Evolutionary conservation across 2,113 vertebrate species (phyloP), one percentile per base, ranked within the genome.

Genomic region (Nothocercus julius): DNA sequence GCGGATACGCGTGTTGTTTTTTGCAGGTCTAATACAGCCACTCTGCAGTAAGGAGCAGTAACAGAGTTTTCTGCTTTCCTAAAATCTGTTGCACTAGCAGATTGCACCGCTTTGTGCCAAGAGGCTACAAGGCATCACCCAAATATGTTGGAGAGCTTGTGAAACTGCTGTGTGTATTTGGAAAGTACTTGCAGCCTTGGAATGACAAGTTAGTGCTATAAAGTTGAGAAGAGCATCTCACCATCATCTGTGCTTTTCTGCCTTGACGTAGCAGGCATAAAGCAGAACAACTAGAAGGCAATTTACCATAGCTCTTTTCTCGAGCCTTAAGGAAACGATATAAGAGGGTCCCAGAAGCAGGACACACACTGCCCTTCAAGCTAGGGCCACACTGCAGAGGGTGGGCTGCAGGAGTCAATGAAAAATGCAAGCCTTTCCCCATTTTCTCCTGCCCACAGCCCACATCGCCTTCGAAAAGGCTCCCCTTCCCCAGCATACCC

Each of bases 101-200:
- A 58, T n/a, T n/a, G 32, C 63, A 36, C 11, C 34, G 34, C 45
- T 76, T 56, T 82, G 62, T 82, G 83, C 93, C 85, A 79, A 68
- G 64, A 90, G 68, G 51, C 79, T 77, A 11, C 42, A 30, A 59
- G 45, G 28, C 68, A 36, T 56, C 64, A 73, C 85, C 58, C 59
- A 78, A 72, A 13, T 78, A 36, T 4, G 38, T 32, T 78, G 53
- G 58, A 81, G 77, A 68, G 80, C 77, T 78, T 66, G 47, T 47
- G 73, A 69, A 81, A 58, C 27, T 44, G 18, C 73, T 56, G 9
- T 36, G 40, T 81, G 75, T 5, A 2, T 88, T 72, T 88, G 94
- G 74, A 90, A 92, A 84, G 76, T 64, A 28, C 47, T 72, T 32
- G 42, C 47, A 89, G 90, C 44, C 77, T 66, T 53, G 87, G 82